These are phyloP conservation scores for Agrilus mali DNA, from an alignment of 2,888 invertebrate genomes.

Conservation along the genomic window DNA sequence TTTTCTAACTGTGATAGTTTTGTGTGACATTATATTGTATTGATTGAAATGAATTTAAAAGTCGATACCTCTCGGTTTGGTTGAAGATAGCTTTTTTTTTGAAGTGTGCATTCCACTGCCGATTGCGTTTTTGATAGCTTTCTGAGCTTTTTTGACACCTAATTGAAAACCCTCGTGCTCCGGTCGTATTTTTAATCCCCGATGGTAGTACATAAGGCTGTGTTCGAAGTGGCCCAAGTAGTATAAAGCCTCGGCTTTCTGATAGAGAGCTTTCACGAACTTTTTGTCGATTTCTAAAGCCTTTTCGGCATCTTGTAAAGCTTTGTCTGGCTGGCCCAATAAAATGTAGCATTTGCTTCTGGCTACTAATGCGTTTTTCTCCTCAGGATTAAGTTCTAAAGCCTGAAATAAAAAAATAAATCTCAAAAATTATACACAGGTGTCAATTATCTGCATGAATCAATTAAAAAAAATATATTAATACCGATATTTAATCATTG, in stretches of 20 bases:
- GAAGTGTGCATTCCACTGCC: constrained; percentile 31
- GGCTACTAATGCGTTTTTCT: constrained; percentile 76
- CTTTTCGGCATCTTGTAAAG: constrained; percentile 72
- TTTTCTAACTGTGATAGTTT: too few relatives aligned
- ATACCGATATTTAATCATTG: background rate
- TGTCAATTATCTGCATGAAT: background rate
- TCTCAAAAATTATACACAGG: background rate
- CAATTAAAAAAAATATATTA: background rate
- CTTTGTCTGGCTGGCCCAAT: constrained; percentile 71
- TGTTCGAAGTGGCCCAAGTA: constrained; percentile 87
- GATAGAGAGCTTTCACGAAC: constrained; percentile 63
- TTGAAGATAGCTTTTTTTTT: too few relatives aligned
- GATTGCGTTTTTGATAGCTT: constrained; percentile 87
- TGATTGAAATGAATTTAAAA: too few relatives aligned
- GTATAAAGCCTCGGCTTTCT: constrained; percentile 87
- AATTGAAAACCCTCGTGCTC: constrained; percentile 66
- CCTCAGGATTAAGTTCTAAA: constrained; percentile 69
- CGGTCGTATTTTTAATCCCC: constrained; percentile 72
- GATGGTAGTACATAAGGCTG: constrained; percentile 82
- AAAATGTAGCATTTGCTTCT: constrained; percentile 81
- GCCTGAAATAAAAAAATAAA: constrained; percentile 48
- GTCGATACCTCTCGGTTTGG: too few relatives aligned
- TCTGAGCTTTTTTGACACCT: constrained; percentile 85
- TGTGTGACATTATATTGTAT: too few relatives aligned
- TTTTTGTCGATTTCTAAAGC: constrained; percentile 62